Evolutionary conservation across 2,888 invertebrate genomes (phyloP).

Genomic region (Drosophila demipolita): DNA sequence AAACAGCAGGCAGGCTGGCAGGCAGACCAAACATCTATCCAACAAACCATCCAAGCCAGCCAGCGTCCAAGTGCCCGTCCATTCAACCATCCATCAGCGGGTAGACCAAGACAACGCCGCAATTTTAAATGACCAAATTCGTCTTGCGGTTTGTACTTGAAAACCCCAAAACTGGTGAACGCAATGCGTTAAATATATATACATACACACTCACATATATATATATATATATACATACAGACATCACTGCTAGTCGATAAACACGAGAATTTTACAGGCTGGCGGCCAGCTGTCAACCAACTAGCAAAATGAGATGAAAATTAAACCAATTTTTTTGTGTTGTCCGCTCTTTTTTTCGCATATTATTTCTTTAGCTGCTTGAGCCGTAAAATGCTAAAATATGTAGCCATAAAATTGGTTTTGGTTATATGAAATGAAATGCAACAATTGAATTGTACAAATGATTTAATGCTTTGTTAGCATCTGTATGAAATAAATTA

Average conservation of each 20-base stretch:
- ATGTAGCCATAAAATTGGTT: slow-evolving; percentile 76
- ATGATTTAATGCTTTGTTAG: slow-evolving; percentile 58
- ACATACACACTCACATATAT: slow-evolving; percentile 1
- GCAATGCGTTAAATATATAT: slow-evolving; percentile 60
- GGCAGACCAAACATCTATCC: slow-evolving; percentile 48
- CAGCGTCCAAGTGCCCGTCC: slow-evolving; percentile 17
- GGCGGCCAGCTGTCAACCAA: slow-evolving; percentile 57
- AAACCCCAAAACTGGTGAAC: slow-evolving; percentile 71
- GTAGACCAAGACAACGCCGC: slow-evolving; percentile 63
- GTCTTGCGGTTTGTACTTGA: slow-evolving; percentile 80
- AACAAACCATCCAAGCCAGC: slow-evolving; percentile 23
- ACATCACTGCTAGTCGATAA: slow-evolving; percentile 22
- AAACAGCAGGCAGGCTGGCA: slow-evolving; percentile 60
- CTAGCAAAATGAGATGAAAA: slow-evolving; percentile 66
- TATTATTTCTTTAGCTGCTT: slow-evolving; percentile 8
- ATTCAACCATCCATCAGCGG: slow-evolving; percentile 57
- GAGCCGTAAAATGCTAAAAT: slow-evolving; percentile 61
- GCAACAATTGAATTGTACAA: slow-evolving; percentile 56
- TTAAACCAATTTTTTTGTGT: slow-evolving; percentile 53
- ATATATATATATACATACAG: slow-evolving; percentile 7
- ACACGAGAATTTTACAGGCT: slow-evolving; percentile 48
- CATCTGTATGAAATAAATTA: slow-evolving; percentile 5
- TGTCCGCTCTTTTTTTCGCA: slow-evolving; percentile 9
- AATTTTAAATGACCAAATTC: slow-evolving; percentile 81
- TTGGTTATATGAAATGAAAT: slow-evolving; percentile 55